Conservation (phyloP, 2,888 invertebrate species). For the Blastobasis lacticolella region DNA sequence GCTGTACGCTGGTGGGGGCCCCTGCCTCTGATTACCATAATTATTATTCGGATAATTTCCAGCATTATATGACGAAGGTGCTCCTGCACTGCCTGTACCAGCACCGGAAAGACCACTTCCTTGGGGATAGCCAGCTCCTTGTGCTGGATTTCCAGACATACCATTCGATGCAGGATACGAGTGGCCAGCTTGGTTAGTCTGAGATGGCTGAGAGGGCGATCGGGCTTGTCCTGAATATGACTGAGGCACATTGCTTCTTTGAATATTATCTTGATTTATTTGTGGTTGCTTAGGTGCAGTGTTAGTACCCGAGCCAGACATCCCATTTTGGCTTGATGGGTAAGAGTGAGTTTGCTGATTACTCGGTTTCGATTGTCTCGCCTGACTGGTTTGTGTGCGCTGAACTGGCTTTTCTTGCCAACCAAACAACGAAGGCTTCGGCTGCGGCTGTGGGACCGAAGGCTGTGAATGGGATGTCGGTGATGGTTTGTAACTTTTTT, state of each 20-base stretch:
- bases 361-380: conserved; percentile 33
- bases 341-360: conserved; percentile 19
- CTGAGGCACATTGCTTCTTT: conserved; percentile 41
- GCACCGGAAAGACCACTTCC: conserved; percentile 13
- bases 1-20: conserved; percentile 1
- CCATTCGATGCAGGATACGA: conserved; percentile 53
- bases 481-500: conserved; percentile 42
- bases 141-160: conserved; percentile 41
- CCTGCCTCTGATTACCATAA: conserved; percentile 7
- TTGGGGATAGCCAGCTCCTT: conserved; percentile 28
- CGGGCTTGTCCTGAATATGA: conserved; percentile 23
- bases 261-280: conserved; percentile 46
- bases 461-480: conserved; percentile 59
- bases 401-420: conserved; percentile 58
- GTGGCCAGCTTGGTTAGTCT: conserved; percentile 32
- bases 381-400: conserved; percentile 32
- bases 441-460: conserved; percentile 21
- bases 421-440: conserved; percentile 48
- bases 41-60: background rate
- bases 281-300: conserved; percentile 34
- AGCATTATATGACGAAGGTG: conserved; percentile 36
- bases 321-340: conserved; percentile 22
- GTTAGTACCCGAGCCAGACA: conserved; percentile 10
- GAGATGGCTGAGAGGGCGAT: conserved; percentile 9
- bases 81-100: conserved; percentile 23